Evolutionary conservation across 2,888 invertebrate species (phyloP), one percentile per base, ranked within the genome.

Genomic region (Sarcophaga caerulescens): DNA sequence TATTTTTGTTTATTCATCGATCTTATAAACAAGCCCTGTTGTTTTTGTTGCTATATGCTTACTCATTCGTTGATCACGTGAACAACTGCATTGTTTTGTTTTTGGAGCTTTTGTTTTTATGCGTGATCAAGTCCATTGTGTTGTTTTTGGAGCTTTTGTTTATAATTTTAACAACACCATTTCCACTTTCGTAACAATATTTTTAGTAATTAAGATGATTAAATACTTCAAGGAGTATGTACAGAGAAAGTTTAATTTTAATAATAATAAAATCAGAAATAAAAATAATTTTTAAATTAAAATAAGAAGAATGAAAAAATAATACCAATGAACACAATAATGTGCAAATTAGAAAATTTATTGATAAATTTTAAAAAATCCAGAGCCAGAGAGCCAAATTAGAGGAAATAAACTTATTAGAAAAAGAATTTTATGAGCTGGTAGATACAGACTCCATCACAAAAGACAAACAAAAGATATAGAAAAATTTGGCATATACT

Each of bases 161-260:
- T n/a, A n/a, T n/a, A n/a, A n/a, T n/a, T n/a, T n/a, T n/a, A n/a
- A n/a, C n/a, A n/a, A n/a, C n/a, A n/a, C n/a, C n/a, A n/a, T n/a
- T n/a, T n/a, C n/a, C n/a, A n/a, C n/a, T n/a, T n/a, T n/a, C n/a
- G n/a, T 47, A 14, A 47, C 11, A 12, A 47, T 47, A 12, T 47
- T 12, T 47, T 11, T 47, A 47, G 14, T 60, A 60, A 6, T 5
- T 21, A 19, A 4, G 25, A 0, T 25, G 21, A 60, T 21, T 21
- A 60, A 60, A 2, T 60, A 60, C n/a, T 60, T 60, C 21, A 60
- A 60, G 60, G 60, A 60, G n/a, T 17, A 60, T 60, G 60, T 60
- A 10, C 60, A 19, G 3, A 60, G 21, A 19, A 60, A 10, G 60
- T 0, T 47, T 23, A 3, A 23, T 23, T n/a, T n/a, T n/a, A n/a